phyloP scores from a whole-genome alignment of 1,140 invertebrate genomes.

The Oscheius sp. region DNA sequence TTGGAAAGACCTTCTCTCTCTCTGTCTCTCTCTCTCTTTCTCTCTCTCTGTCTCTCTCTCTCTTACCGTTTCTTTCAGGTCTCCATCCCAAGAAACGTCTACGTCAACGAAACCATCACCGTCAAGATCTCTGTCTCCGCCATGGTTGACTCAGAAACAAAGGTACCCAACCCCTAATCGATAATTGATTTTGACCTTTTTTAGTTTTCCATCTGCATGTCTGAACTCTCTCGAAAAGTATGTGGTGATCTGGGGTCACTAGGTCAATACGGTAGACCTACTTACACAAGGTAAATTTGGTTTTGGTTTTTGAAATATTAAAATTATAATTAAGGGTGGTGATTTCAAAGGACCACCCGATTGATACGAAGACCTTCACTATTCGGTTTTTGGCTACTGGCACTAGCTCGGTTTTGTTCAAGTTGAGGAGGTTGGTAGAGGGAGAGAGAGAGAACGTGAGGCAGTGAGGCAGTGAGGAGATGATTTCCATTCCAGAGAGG shows the following conservation, averaged over 20 bases:
- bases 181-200: conserved; percentile 13
- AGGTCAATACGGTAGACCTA: conserved; percentile 14
- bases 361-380: conserved; percentile 27
- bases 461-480: background rate
- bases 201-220: conserved; percentile 24
- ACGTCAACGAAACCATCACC: conserved; percentile 37
- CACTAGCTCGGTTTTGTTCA: conserved; percentile 5
- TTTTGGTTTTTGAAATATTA: background rate
- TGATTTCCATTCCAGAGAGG: conserved; percentile 19
- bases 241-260: conserved; percentile 31
- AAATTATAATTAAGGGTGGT: background rate
- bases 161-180: background rate
- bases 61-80: conserved; percentile 14
- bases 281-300: conserved; percentile 13
- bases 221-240: conserved; percentile 23
- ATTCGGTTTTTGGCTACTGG: conserved; percentile 23
- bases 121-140: conserved; percentile 30
- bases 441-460: background rate
- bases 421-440: conserved; percentile 14
- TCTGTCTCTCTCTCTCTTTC: no score
- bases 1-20: no score
- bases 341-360: background rate
- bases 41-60: no score
- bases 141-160: background rate
- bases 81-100: conserved; percentile 31